These are phyloP conservation scores for Leptinotarsa undecemlineata DNA, from an alignment of 1,140 invertebrate species.

Conservation along the genomic window DNA sequence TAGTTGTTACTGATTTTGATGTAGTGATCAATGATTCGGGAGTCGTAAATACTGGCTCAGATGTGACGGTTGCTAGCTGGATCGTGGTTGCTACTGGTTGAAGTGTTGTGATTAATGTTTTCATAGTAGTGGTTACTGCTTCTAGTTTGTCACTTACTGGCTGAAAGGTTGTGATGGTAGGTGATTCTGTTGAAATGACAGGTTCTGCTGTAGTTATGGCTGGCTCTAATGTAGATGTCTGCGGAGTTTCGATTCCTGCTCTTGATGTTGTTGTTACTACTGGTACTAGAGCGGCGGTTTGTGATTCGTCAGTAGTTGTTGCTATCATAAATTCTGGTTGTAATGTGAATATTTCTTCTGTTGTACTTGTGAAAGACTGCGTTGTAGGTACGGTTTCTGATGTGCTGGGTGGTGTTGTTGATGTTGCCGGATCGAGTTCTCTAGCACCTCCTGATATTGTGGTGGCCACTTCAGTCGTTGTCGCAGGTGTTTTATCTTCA, in stretches of 20 bases:
- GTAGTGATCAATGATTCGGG: background rate
- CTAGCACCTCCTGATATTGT: constrained; percentile 9
- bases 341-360: constrained; percentile 29
- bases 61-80: background rate
- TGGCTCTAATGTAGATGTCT: too few species aligned
- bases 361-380: background rate
- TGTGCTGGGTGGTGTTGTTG: constrained; percentile 17
- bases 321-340: constrained; percentile 28
- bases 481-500: background rate
- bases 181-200: too few species aligned
- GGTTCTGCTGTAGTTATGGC: too few species aligned
- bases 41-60: background rate
- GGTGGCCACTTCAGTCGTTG: constrained; percentile 16
- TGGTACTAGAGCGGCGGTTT: background rate
- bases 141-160: background rate
- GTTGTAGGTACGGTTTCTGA: constrained; percentile 7
- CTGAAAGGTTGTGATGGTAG: too few species aligned
- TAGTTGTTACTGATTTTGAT: background rate
- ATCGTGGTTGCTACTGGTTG: constrained; percentile 4
- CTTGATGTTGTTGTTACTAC: constrained; percentile 7
- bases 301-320: constrained; percentile 16
- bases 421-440: constrained; percentile 9
- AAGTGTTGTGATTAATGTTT: background rate
- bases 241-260: background rate
- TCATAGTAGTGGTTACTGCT: background rate